Evolutionary conservation across 1,140 invertebrate genomes (phyloP).

Genomic region (Latrodectus geometricus): DNA sequence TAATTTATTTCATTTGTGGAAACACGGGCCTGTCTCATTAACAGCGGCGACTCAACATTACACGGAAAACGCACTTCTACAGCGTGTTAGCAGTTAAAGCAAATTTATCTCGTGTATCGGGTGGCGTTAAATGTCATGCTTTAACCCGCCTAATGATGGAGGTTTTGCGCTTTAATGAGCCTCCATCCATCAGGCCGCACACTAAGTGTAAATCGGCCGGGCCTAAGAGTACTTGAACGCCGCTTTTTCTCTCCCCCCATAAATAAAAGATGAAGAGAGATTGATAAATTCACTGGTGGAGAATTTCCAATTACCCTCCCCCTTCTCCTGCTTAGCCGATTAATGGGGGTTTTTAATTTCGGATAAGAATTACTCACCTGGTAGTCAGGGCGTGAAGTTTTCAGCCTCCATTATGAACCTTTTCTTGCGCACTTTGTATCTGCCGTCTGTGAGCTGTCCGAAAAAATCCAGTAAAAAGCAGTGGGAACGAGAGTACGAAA

Average conservation of each 20-base stretch:
- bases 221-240: constrained; percentile 36
- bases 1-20: neutral
- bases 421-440: no score
- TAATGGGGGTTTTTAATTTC: constrained; percentile 57
- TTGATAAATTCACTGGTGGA: constrained; percentile 53
- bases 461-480: no score
- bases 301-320: constrained; percentile 48
- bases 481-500: no score
- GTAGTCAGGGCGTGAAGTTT: constrained; percentile 44
- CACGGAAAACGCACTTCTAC: constrained; percentile 50
- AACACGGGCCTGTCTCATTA: neutral
- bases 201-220: constrained; percentile 58
- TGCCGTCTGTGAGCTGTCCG: no score
- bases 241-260: constrained; percentile 17
- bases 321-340: neutral
- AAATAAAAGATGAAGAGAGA: constrained; percentile 52
- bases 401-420: neutral
- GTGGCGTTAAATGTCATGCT: constrained; percentile 49
- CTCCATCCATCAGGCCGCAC: constrained; percentile 45
- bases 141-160: constrained; percentile 47
- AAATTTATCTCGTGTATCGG: constrained; percentile 60
- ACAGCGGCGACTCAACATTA: constrained; percentile 2
- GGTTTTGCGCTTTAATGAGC: constrained; percentile 42
- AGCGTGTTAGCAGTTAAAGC: constrained; percentile 60
- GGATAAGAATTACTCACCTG: constrained; percentile 16